Conservation (phyloP, 2,113 vertebrate species). For the Prunella fulvescens region DNA sequence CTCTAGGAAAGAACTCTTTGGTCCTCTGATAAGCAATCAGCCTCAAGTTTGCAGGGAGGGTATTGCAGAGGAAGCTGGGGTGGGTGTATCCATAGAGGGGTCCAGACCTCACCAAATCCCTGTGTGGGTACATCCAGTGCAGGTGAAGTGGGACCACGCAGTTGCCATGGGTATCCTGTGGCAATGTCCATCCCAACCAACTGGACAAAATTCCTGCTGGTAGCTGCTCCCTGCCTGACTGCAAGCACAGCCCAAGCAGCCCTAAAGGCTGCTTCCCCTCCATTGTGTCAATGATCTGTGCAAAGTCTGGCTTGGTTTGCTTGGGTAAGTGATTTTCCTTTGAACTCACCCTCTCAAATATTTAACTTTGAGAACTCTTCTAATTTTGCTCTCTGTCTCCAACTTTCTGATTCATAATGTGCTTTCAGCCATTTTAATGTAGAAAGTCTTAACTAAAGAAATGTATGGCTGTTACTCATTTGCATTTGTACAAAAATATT, state of each 20-base stretch:
- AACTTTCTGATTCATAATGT: not conserved
- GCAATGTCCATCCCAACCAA: not conserved
- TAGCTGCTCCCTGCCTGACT: not conserved
- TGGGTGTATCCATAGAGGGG: not conserved
- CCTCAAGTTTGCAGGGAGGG: not conserved
- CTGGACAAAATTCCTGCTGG: not conserved
- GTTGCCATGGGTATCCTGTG: not conserved
- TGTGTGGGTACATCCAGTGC: not conserved
- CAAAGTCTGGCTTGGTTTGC: not conserved
- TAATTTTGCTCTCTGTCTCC: not conserved
- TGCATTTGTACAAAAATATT: not conserved
- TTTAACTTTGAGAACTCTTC: not conserved
- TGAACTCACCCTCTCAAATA: not conserved
- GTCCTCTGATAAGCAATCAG: not conserved
- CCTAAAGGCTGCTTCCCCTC: not conserved
- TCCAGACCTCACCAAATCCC: not conserved
- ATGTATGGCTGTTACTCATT: not conserved
- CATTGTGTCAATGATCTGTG: not conserved
- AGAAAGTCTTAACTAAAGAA: not conserved
- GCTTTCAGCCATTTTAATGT: not conserved
- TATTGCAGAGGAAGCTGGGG: not conserved
- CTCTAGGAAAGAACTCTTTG: not conserved
- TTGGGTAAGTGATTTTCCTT: not conserved
- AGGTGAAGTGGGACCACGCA: rapidly evolving
- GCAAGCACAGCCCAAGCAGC: not conserved